Percentiles rank a stretch among this genome's conserved stretches.
phyloP scores from a whole-genome alignment of 2,888 invertebrate species.

The Acronicta aceris region DNA sequence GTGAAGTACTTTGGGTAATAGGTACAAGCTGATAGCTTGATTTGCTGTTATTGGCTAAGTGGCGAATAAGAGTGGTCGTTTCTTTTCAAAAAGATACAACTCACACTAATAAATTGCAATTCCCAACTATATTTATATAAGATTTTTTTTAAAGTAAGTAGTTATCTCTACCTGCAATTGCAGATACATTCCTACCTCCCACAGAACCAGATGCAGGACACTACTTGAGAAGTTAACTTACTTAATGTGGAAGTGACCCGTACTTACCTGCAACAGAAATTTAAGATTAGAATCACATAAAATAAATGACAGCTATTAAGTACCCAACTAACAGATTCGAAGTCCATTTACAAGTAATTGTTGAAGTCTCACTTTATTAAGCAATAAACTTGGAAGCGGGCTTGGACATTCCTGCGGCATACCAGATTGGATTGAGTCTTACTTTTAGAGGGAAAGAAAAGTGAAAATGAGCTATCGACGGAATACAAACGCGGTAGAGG shows the following conservation, averaged over 20 bases:
- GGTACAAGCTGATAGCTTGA: background rate
- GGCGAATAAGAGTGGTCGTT: too few species aligned
- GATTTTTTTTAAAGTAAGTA: too few species aligned
- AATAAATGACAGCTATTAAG: slow-evolving; percentile 39
- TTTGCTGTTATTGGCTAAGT: background rate
- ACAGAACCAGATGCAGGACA: slow-evolving; percentile 62
- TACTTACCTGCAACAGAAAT: slow-evolving; percentile 68
- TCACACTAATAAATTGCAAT: too few species aligned
- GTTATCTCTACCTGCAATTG: too few species aligned
- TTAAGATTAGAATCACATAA: slow-evolving; percentile 41
- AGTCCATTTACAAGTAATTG: slow-evolving; percentile 49
- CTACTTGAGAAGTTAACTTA: slow-evolving; percentile 51
- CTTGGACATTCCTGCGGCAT: slow-evolving; percentile 49
- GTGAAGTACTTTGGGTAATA: slow-evolving; percentile 18
- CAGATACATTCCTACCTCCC: background rate
- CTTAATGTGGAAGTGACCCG: slow-evolving; percentile 40
- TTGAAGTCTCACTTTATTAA: slow-evolving; percentile 47
- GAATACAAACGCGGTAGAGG: slow-evolving; percentile 50
- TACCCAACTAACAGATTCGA: slow-evolving; percentile 47
- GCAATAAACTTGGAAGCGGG: slow-evolving; percentile 42
- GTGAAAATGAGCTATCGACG: slow-evolving; percentile 61
- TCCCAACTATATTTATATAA: too few species aligned
- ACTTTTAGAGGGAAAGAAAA: slow-evolving; percentile 56
- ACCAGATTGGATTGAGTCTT: slow-evolving; percentile 60
- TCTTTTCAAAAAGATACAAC: too few species aligned